phyloP scores from a whole-genome alignment of 2,113 vertebrate species.

The Struthidea cinerea region DNA sequence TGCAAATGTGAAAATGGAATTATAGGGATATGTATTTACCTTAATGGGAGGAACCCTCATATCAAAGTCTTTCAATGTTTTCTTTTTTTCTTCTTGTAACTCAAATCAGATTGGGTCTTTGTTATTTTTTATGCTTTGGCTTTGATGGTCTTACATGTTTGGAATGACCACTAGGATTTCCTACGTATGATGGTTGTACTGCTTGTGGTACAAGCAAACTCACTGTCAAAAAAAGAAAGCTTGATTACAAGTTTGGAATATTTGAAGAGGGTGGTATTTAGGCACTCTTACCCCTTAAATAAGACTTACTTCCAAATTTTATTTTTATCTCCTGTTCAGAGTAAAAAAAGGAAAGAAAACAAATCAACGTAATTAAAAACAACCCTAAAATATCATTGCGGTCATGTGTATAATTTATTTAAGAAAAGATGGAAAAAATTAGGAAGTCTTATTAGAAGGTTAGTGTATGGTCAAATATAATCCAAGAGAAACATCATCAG shows the following conservation, averaged over 20 bases:
- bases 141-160: background rate
- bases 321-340: background rate
- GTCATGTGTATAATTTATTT: background rate
- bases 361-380: background rate
- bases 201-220: background rate
- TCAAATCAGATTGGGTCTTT: background rate
- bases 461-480: background rate
- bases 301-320: background rate
- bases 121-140: background rate
- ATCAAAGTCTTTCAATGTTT: background rate
- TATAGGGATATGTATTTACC: background rate
- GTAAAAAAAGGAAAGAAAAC: background rate
- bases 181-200: fast-evolving
- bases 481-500: background rate
- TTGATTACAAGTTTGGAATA: background rate
- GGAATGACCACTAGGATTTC: background rate
- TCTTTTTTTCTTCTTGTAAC: background rate
- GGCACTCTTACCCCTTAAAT: background rate
- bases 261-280: background rate
- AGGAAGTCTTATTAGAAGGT: background rate
- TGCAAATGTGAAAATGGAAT: background rate
- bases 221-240: background rate
- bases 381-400: background rate
- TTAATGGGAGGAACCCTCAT: background rate
- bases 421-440: background rate